Base-by-base conservation (phyloP, 2,888 invertebrate species). In the Drosophila kanekoi region DNA sequence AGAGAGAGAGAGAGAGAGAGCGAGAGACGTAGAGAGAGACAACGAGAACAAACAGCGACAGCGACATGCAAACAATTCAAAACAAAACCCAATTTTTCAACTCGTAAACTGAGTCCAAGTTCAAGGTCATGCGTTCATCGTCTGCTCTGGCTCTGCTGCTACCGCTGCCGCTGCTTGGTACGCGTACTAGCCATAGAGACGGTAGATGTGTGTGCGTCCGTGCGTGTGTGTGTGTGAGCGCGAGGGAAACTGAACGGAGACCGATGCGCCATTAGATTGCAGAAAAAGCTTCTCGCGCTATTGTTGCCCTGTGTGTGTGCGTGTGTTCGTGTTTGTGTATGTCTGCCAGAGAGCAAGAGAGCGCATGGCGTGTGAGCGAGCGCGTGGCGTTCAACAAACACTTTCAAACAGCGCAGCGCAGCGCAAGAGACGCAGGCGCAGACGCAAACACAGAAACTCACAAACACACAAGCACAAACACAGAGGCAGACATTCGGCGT, bases 91-190 rank as follows among this genome's bases (percentile, higher is more conserved):
- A 78, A 76, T 73, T 88, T 86, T 84, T 88, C 72, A 81, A 79
- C 88, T 88, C 81, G 74, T 71, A 80, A 90, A 78, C 78, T 85
- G 81, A 83, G 83, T 83, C 88, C 91, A 91, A 90, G 90, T 90
- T 90, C 90, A 91, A 90, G 90, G 90, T 89, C 89, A 89, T 56
- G 79, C 83, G 81, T 82, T 84, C 87, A 88, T 72, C 72, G 79
- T 85, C 82, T 79, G 66, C 47, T 71, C 45, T 69, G 59, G 33
- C 63, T 38, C 60, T 49, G 61, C 20, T 41, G 14, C 18, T n/a
- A 40, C 35, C 37, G 14, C 58, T 33, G 59, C 28, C 38, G 10
- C 13, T 13, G 20, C 35, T 28, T 16, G 3, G 35, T 41, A 44
- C 16, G 41, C 64, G 38, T 13, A 32, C 49, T 40, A 52, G 40